These are phyloP conservation scores for Heterodera carotae DNA, from an alignment of 1,140 invertebrate species.

Conservation along the genomic window DNA sequence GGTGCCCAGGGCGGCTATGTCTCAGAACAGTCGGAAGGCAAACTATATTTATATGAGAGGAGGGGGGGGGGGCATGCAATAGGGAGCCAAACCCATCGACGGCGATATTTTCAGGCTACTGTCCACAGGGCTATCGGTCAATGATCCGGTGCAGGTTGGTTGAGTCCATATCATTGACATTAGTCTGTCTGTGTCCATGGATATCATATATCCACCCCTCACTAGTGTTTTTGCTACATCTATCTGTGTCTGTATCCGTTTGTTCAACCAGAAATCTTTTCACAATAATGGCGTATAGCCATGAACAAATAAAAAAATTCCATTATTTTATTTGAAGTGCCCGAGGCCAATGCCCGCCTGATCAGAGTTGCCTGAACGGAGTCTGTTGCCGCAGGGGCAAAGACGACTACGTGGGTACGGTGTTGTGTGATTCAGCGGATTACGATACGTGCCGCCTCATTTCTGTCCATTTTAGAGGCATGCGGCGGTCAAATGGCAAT, in stretches of 20 bases:
- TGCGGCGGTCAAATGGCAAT: slow-evolving; percentile 50
- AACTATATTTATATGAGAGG: no score
- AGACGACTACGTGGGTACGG: slow-evolving; percentile 41
- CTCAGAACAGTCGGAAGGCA: slow-evolving; percentile 8
- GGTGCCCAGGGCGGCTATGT: slow-evolving; percentile 12
- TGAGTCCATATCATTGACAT: no score
- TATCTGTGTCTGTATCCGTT: no score
- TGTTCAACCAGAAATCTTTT: no score
- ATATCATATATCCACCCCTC: no score
- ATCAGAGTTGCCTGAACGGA: slow-evolving; percentile 54
- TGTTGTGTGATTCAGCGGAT: not conserved
- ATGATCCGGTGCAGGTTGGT: slow-evolving; percentile 38
- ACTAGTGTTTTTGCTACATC: no score
- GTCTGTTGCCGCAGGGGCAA: slow-evolving; percentile 47
- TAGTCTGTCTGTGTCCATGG: no score
- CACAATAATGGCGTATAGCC: no score
- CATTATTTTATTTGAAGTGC: slow-evolving; percentile 9
- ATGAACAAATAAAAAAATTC: no score
- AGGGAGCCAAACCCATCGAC: not conserved
- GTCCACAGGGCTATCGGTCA: slow-evolving; percentile 26
- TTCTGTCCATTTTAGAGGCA: slow-evolving; percentile 22
- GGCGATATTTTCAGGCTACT: slow-evolving; percentile 27
- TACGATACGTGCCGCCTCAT: not conserved
- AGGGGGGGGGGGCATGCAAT: no score
- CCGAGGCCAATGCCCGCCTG: slow-evolving; percentile 28